A percentile compares a stretch with the other conserved stretches of the same genome.
Evolutionary conservation across 2,113 vertebrate genomes (phyloP).

Genomic region (Ciconia stormi): DNA sequence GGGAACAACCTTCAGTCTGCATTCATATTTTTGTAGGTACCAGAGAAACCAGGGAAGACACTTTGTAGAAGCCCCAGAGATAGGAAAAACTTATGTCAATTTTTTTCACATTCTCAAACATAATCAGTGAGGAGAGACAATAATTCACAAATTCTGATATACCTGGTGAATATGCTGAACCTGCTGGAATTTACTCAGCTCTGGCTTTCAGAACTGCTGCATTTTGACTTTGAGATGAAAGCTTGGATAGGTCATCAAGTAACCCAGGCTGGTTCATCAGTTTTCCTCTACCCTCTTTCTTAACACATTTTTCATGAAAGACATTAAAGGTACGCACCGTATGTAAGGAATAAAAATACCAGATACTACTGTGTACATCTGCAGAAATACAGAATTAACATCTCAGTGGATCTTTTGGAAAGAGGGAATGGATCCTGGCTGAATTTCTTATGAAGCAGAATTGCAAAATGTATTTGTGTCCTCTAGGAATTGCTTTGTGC

Average conservation of each 20-base stretch:
- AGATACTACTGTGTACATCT: background rate
- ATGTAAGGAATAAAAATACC: background rate
- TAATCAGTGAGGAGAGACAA: background rate
- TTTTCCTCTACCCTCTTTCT: background rate
- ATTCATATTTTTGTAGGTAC: background rate
- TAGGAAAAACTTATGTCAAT: background rate
- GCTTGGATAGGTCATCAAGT: background rate
- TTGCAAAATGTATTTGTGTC: background rate
- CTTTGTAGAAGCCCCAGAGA: background rate
- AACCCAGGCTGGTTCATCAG: background rate
- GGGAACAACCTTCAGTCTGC: background rate
- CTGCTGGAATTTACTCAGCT: background rate
- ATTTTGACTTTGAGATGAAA: background rate
- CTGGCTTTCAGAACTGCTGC: background rate
- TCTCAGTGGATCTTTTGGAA: background rate
- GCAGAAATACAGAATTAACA: background rate
- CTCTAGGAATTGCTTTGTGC: background rate
- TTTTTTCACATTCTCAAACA: background rate
- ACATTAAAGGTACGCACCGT: background rate
- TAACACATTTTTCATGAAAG: background rate
- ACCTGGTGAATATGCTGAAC: background rate
- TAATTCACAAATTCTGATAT: background rate
- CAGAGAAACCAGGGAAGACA: background rate
- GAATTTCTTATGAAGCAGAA: background rate
- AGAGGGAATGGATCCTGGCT: background rate